Conservation (phyloP, 2,797 vertebrate genomes). For the Channa striata region DNA sequence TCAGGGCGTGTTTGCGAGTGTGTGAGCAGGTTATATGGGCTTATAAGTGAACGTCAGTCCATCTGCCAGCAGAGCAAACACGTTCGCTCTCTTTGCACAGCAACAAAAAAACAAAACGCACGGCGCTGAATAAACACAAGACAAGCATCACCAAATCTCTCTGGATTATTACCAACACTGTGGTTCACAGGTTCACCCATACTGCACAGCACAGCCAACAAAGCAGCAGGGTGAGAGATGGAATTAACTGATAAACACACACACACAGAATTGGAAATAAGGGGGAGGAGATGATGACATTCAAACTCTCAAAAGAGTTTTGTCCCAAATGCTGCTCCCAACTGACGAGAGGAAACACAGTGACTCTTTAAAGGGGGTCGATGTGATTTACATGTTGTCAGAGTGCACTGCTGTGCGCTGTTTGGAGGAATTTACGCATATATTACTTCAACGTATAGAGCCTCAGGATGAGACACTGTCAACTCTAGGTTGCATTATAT, state of each 20-base stretch:
- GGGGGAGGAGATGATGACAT: conserved; percentile 64
- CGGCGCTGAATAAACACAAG: conserved; percentile 21
- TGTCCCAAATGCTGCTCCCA: conserved; percentile 41
- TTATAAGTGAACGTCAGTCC: conserved; percentile 23
- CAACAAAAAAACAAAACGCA: conserved; percentile 29
- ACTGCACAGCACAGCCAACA: conserved; percentile 16
- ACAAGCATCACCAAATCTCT: conserved; percentile 11
- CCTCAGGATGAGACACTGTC: conserved; percentile 26
- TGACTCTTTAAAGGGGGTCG: conserved; percentile 30
- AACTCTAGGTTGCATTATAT: conserved; percentile 45
- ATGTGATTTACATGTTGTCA: conserved; percentile 62
- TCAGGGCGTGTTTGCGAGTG: neutral
- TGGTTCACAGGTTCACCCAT: neutral
- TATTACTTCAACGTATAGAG: conserved; percentile 8
- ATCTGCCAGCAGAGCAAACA: conserved; percentile 48
- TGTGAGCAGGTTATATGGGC: neutral
- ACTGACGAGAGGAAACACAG: conserved; percentile 56
- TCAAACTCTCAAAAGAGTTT: conserved; percentile 68
- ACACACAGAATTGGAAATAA: conserved; percentile 14
- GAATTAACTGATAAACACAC: conserved; percentile 2
- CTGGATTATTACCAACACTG: conserved; percentile 15
- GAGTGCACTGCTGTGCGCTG: conserved; percentile 36
- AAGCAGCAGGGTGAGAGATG: neutral
- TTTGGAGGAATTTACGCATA: conserved; percentile 23
- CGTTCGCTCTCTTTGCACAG: conserved; percentile 1